A percentile compares a stretch with the other conserved stretches of the same genome.
Conservation (phyloP, 2,797 vertebrate genomes). For the Pagetopsis macropterus region DNA sequence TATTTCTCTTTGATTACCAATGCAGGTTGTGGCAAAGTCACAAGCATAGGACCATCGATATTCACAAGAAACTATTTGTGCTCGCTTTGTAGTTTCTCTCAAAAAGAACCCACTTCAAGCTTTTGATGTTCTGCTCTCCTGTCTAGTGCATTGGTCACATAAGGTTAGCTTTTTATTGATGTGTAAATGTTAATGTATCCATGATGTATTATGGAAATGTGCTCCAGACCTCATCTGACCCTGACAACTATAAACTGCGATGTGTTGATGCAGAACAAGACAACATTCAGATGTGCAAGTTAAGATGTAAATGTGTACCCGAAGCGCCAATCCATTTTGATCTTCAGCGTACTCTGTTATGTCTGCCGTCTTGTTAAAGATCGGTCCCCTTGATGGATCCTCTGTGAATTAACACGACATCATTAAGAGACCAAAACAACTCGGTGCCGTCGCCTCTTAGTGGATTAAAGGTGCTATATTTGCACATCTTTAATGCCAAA, state of each 20-base stretch:
- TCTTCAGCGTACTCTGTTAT: not conserved
- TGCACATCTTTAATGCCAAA: not conserved
- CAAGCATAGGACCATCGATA: slow-evolving; percentile 27
- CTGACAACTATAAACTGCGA: slow-evolving; percentile 22
- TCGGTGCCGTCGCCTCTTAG: not conserved
- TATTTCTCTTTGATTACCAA: slow-evolving; percentile 47
- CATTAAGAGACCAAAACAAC: slow-evolving; percentile 9
- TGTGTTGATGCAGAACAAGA: slow-evolving; percentile 25
- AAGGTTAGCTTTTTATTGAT: slow-evolving; percentile 1
- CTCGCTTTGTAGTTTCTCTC: slow-evolving; percentile 17
- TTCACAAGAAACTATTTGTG: slow-evolving; percentile 19
- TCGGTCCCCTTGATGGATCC: not conserved
- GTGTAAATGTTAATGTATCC: slow-evolving; percentile 17
- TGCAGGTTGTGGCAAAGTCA: slow-evolving; percentile 11
- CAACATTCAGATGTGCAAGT: slow-evolving; percentile 58
- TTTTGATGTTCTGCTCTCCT: not conserved
- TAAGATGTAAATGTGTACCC: slow-evolving; percentile 49
- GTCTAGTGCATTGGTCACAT: not conserved
- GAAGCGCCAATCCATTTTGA: slow-evolving; percentile 16
- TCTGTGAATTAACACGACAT: not conserved
- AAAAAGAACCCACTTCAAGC: not conserved
- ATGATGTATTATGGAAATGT: slow-evolving; percentile 13
- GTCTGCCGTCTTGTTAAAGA: slow-evolving; percentile 10
- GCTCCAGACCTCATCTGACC: slow-evolving; percentile 15
- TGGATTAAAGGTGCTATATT: not conserved